Evolutionary conservation across 2,888 invertebrate genomes (phyloP).

Genomic region (Drosophila seclusa): DNA sequence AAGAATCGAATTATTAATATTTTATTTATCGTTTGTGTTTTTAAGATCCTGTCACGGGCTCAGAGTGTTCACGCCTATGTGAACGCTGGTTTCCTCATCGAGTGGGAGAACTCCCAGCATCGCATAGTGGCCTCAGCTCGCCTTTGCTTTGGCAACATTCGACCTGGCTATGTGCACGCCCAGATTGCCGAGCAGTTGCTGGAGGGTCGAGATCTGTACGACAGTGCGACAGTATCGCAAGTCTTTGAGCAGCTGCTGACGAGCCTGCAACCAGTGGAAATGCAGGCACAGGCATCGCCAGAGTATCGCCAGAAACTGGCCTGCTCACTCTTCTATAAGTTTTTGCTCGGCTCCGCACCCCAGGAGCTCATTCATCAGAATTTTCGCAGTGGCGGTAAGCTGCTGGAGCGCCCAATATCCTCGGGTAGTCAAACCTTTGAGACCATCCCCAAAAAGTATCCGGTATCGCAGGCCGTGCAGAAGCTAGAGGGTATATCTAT

Average conservation of each 20-base stretch:
- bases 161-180: conserved; percentile 86
- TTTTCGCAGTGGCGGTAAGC: conserved; percentile 81
- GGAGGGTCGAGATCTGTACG: conserved; percentile 85
- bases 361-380: conserved; percentile 76
- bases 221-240: conserved; percentile 75
- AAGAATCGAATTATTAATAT: too few species aligned
- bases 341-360: conserved; percentile 87
- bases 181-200: conserved; percentile 86
- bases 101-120: conserved; percentile 71
- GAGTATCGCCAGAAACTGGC: conserved; percentile 90
- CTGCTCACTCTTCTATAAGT: conserved; percentile 91
- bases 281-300: conserved; percentile 89
- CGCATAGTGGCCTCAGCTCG: conserved; percentile 82
- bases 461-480: conserved; percentile 90
- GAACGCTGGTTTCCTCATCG: conserved; percentile 90
- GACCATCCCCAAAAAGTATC: conserved; percentile 89
- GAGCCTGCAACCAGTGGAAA: conserved; percentile 88
- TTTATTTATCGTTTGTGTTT: neutral
- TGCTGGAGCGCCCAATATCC: conserved; percentile 88
- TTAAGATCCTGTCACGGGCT: conserved; percentile 89
- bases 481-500: conserved; percentile 89
- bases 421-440: conserved; percentile 90
- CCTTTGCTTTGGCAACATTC: conserved; percentile 89
- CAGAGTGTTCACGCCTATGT: conserved; percentile 92
- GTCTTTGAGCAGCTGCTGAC: conserved; percentile 86